Evolutionary conservation across 2,888 invertebrate species (phyloP).

Genomic region (Dryococelus australis): DNA sequence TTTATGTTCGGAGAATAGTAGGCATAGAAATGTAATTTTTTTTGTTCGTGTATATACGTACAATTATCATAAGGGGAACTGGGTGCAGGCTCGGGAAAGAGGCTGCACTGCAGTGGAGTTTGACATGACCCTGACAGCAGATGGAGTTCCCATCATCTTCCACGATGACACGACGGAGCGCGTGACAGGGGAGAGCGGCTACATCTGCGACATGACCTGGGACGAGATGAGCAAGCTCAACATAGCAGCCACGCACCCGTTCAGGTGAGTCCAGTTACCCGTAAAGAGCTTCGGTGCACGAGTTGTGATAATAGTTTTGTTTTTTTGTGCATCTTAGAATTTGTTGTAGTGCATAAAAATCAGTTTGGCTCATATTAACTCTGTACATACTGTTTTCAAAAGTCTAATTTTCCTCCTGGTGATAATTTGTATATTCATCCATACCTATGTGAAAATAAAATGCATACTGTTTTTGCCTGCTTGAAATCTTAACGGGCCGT

Average conservation of each 20-base stretch:
- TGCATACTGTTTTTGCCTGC: no score
- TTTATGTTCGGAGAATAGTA: no score
- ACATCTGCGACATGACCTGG: conserved; percentile 68
- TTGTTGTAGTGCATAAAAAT: conserved; percentile 44
- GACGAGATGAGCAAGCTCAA: conserved; percentile 69
- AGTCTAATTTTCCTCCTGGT: no score
- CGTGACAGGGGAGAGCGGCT: conserved; percentile 64
- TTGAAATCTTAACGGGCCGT: no score
- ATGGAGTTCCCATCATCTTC: conserved; percentile 76
- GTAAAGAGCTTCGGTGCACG: background rate
- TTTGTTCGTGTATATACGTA: no score
- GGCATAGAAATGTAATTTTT: no score
- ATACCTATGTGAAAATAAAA: no score
- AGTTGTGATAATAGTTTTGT: no score
- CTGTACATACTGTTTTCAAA: no score
- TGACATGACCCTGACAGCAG: conserved; percentile 76
- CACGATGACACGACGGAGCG: conserved; percentile 78
- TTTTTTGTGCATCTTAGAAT: no score
- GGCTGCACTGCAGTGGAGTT: conserved; percentile 80
- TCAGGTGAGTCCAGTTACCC: conserved; percentile 60
- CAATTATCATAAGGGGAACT: no score
- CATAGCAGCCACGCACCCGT: conserved; percentile 73
- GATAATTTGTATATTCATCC: no score
- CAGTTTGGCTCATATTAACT: background rate
- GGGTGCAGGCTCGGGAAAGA: conserved; percentile 70